phyloP scores from a whole-genome alignment of 2,888 invertebrate species.

The Harpalus rubripes region DNA sequence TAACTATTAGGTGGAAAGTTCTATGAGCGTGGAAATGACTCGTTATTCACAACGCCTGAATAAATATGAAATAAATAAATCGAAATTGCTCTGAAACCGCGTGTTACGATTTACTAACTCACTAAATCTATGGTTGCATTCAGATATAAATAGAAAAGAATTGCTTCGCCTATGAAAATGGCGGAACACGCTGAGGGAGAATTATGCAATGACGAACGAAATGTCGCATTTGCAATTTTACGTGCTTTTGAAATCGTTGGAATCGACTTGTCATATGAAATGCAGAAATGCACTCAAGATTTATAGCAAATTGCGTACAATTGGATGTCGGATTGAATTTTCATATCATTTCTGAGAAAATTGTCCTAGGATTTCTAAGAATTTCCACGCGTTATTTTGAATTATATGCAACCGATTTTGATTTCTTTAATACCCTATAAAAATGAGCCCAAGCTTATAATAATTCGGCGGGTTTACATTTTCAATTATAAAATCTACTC shows the following conservation, averaged over 20 bases:
- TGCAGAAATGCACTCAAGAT: background rate
- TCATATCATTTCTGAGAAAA: conserved; percentile 8
- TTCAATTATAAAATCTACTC: no score
- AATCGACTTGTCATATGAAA: conserved; percentile 20
- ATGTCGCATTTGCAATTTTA: conserved; percentile 21
- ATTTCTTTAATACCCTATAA: background rate
- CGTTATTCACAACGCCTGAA: conserved; percentile 55
- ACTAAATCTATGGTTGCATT: conserved; percentile 17
- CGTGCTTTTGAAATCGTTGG: conserved; percentile 12
- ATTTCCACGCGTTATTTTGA: background rate
- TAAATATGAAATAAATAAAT: conserved; percentile 60
- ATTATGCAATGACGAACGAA: conserved; percentile 30
- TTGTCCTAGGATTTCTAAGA: background rate
- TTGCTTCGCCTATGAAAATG: background rate
- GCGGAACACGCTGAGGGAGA: background rate
- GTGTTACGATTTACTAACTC: conserved; percentile 37
- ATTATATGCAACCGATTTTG: background rate
- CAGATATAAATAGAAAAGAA: conserved; percentile 43
- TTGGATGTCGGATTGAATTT: conserved; percentile 20
- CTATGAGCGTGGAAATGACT: conserved; percentile 39
- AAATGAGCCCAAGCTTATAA: no score
- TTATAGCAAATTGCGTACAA: conserved; percentile 36
- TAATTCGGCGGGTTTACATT: no score
- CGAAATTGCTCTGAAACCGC: conserved; percentile 32
- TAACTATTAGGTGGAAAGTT: conserved; percentile 13